Evolutionary conservation across 1,140 invertebrate genomes (phyloP).

Genomic region (Drosophila equinoxialis): DNA sequence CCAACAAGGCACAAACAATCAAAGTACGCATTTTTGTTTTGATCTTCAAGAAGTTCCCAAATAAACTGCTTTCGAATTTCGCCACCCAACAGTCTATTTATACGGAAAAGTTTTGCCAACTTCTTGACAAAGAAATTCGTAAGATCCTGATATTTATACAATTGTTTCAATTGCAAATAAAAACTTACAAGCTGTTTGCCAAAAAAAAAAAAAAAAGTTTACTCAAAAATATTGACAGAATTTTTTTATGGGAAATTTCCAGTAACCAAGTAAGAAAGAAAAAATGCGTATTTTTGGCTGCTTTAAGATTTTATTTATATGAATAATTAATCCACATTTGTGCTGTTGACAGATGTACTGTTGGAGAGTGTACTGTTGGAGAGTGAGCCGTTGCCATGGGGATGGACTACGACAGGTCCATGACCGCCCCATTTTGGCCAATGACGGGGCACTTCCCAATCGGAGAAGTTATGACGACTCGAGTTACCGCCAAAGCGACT

Average conservation of each 20-base stretch:
- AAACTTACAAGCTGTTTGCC: neutral
- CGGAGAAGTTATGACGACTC: too few species aligned
- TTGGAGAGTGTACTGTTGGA: too few species aligned
- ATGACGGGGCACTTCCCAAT: too few species aligned
- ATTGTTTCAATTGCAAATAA: slow-evolving; percentile 12
- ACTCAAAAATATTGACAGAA: neutral
- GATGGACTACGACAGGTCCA: too few species aligned
- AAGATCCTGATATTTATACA: slow-evolving; percentile 6
- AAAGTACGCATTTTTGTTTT: slow-evolving; percentile 16
- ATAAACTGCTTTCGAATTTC: slow-evolving; percentile 3
- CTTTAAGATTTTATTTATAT: neutral
- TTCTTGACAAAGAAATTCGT: slow-evolving; percentile 10
- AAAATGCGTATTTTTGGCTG: neutral
- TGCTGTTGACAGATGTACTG: too few species aligned
- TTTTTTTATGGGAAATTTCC: neutral
- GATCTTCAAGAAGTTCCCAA: neutral
- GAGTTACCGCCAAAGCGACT: too few species aligned
- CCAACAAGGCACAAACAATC: slow-evolving; percentile 9
- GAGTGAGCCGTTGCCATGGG: too few species aligned
- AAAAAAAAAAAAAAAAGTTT: neutral
- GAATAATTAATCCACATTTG: too few species aligned
- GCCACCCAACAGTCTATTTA: neutral
- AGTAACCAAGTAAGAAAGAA: neutral
- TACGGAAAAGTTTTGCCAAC: slow-evolving; percentile 8
- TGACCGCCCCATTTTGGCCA: too few species aligned